Conservation (phyloP, 1,140 invertebrate genomes). For the Musca vetustissima region DNA sequence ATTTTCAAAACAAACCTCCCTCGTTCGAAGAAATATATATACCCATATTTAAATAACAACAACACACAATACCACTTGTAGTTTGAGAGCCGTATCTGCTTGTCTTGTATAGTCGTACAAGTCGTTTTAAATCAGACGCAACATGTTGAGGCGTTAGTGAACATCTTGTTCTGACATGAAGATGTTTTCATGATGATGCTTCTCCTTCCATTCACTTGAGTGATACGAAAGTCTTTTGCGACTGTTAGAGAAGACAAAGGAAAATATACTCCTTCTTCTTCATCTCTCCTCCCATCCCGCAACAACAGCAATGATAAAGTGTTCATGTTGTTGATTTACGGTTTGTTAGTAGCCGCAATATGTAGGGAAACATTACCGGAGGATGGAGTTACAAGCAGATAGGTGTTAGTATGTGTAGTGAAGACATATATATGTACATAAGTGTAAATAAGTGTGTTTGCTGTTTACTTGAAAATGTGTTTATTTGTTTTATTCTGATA, state of each 20-base stretch:
- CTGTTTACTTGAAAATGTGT: not conserved
- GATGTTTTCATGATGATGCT: not conserved
- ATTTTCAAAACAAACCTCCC: no score
- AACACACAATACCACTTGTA: no score
- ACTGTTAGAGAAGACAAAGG: no score
- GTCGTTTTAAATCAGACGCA: slow-evolving; percentile 5
- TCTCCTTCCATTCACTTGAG: not conserved
- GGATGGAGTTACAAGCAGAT: not conserved
- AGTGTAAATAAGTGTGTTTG: not conserved
- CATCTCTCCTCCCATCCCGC: no score
- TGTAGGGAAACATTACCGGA: not conserved
- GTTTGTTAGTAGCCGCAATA: not conserved
- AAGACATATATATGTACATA: not conserved
- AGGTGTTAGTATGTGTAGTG: not conserved
- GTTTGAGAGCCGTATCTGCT: not conserved
- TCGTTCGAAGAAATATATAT: no score
- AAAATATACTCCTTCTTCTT: no score
- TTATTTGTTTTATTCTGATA: slow-evolving; percentile 9
- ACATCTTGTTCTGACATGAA: slow-evolving; percentile 17
- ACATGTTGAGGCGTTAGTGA: slow-evolving; percentile 13
- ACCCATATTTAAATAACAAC: no score
- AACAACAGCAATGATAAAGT: not conserved
- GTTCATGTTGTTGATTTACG: slow-evolving; percentile 7
- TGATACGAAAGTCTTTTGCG: not conserved
- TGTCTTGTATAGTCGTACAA: not conserved